Percentiles rank a stretch among this genome's conserved stretches.
These are phyloP conservation scores for Orycteropus afer DNA, from an alignment of 2,113 vertebrate species.

Conservation along the genomic window DNA sequence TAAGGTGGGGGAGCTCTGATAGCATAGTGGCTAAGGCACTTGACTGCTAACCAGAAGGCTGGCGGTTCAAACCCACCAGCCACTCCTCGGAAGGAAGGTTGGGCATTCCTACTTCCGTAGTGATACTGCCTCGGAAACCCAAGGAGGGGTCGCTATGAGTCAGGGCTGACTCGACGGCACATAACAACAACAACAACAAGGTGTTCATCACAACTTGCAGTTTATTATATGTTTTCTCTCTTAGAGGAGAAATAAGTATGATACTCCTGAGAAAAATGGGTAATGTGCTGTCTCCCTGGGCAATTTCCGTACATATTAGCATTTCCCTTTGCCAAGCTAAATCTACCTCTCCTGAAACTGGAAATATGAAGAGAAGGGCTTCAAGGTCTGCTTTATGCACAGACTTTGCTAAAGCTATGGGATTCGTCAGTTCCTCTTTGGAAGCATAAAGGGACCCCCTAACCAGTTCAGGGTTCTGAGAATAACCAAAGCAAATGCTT, in stretches of 20 bases:
- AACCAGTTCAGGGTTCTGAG: neutral
- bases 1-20: too few species aligned
- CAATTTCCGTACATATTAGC: neutral
- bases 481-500: neutral
- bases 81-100: too few species aligned
- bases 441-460: neutral
- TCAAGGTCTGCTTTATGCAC: neutral
- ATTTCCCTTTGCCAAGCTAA: neutral
- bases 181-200: too few species aligned
- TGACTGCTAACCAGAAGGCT: too few species aligned
- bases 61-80: too few species aligned
- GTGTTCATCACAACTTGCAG: neutral
- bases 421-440: neutral
- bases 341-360: neutral
- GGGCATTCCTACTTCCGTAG: too few species aligned
- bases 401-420: neutral
- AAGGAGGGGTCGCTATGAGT: too few species aligned
- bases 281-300: neutral
- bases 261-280: neutral
- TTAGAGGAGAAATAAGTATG: neutral
- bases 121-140: too few species aligned
- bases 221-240: neutral
- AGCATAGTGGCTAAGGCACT: too few species aligned
- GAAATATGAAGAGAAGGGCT: neutral
- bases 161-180: too few species aligned